Base-by-base conservation (phyloP, 2,888 invertebrate species). In the Harpagoxenus sublaevis region DNA sequence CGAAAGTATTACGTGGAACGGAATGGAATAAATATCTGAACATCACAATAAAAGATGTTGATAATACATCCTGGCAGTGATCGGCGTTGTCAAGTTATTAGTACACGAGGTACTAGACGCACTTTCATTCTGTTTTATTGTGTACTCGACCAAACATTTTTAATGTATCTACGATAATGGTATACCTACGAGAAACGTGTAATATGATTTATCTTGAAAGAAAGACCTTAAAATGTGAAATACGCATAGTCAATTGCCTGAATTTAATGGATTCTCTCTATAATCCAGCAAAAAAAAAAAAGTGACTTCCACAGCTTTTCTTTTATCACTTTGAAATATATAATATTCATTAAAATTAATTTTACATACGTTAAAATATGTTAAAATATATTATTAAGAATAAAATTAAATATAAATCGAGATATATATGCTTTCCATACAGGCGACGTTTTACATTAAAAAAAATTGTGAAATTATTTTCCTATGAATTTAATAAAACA, bases 51-150 rank as follows among this genome's bases (percentile, higher is more conserved):
- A 86, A 85, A 88, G 79, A 88, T 85, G 78, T 74, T 87, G 57
- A 70, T 77, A 84, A 85, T 87, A 86, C 84, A 89, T 87, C 62
- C 73, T 91, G 92, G 92, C 91, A 91, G 91, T 92, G 89, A 83
- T 87, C 66, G 28, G 74, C 62, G 28, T 70, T 60, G 71, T 28
- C 81, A 28, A 23, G 73, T 70, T 18, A 70, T 74, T 63, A 71
- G 31, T 85, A 84, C 57, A 74, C 62, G 12, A 79, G 6, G 73
- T 66, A 73, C 42, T 66, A 35, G 42, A n/a, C 39, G 53, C 23
- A 53, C 45, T 60, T 51, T 68, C 31, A 45, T 39, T 48, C n/a
- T 62, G 48, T 55, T 53, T 66, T 57, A 28, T 48, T 51, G 68
- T 55, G 48, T 81, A 48, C 35, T 73, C 39, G 79, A 81, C 18